phyloP scores from a whole-genome alignment of 1,140 invertebrate genomes.

The Temnothorax longispinosus region DNA sequence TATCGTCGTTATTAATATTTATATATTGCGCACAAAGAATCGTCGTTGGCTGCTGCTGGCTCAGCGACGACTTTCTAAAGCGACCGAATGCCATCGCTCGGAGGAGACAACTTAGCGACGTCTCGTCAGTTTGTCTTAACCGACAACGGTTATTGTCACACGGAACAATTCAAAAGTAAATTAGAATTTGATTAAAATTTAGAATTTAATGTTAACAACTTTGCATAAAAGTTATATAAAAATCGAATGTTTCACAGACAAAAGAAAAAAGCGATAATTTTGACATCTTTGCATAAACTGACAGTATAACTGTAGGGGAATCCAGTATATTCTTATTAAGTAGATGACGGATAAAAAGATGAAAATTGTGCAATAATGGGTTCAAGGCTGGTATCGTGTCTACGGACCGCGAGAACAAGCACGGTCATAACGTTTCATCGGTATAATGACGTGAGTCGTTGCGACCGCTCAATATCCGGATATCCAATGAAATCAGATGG shows the following conservation, averaged over 20 bases:
- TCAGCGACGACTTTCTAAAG: constrained; percentile 79
- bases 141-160: not conserved
- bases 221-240: not conserved
- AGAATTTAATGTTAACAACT: not conserved
- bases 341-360: not conserved
- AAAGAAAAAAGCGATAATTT: not conserved
- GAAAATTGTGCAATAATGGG: not conserved
- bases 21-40: constrained; percentile 72
- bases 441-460: not conserved
- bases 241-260: not conserved
- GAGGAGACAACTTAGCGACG: constrained; percentile 4
- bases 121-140: not conserved
- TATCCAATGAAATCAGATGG: constrained; percentile 76
- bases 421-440: not conserved
- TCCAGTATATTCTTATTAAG: not conserved
- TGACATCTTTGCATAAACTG: not conserved
- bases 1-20: constrained; percentile 84
- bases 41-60: constrained; percentile 53
- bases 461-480: constrained; percentile 55
- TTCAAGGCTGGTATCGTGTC: not conserved
- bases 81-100: constrained; percentile 72
- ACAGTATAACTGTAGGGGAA: too few species aligned
- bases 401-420: not conserved
- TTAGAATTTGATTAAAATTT: not conserved
- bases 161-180: constrained; percentile 6